Percentiles rank a stretch among this genome's conserved stretches.
These are phyloP conservation scores for Clarias magur DNA, from an alignment of 2,113 vertebrate genomes.

Conservation along the genomic window DNA sequence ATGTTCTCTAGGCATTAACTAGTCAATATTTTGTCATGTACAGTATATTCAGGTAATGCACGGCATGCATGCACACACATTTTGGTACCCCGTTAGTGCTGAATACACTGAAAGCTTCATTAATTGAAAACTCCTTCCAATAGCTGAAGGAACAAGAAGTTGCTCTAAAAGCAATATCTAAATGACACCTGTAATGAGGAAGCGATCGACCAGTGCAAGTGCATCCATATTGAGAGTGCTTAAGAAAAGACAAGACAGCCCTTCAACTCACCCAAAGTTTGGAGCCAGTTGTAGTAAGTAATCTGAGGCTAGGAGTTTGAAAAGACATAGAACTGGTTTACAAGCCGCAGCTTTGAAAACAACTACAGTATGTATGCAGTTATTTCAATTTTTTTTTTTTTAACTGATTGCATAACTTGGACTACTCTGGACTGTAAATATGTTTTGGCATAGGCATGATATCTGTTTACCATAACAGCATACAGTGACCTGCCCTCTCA, in stretches of 20 bases:
- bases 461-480: not conserved
- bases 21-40: not conserved
- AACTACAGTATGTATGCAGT: not conserved
- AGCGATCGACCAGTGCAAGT: not conserved
- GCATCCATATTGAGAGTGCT: not conserved
- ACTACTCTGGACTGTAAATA: not conserved
- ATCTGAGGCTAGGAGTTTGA: not conserved
- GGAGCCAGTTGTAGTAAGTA: not conserved
- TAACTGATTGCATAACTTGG: not conserved
- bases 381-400: not conserved
- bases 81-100: not conserved
- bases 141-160: not conserved
- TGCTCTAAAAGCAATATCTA: conserved; percentile 14
- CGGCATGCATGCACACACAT: not conserved
- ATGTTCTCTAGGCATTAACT: not conserved
- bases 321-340: not conserved
- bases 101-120: not conserved
- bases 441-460: not conserved
- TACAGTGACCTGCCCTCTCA: not conserved
- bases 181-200: not conserved
- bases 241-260: not conserved
- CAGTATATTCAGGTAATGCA: not conserved
- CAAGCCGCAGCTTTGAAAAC: not conserved
- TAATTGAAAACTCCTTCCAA: not conserved
- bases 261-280: not conserved